Evolutionary conservation across 2,888 invertebrate species (phyloP).

Genomic region (Cataglyphis rosenhaueri): DNA sequence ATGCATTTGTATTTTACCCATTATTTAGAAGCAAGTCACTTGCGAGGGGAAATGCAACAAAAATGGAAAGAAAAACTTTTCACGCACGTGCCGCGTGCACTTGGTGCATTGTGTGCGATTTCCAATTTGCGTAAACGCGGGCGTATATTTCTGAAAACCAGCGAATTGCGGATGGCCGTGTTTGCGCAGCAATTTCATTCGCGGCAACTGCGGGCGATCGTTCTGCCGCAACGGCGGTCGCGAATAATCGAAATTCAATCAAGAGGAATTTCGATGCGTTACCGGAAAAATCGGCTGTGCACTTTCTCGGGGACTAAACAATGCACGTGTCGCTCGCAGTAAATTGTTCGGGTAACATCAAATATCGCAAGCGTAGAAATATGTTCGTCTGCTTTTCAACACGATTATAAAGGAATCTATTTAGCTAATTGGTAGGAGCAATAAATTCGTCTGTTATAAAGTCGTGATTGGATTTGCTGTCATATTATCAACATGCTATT

Average conservation of each 20-base stretch:
- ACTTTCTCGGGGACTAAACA: constrained; percentile 39
- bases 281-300: constrained; percentile 39
- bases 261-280: constrained; percentile 55
- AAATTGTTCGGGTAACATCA: constrained; percentile 27
- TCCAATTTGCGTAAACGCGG: constrained; percentile 56
- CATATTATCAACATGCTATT: too few species aligned
- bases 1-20: neutral
- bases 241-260: constrained; percentile 72
- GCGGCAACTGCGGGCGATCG: constrained; percentile 19
- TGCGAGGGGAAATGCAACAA: neutral
- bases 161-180: constrained; percentile 45
- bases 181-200: constrained; percentile 63
- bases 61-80: constrained; percentile 42
- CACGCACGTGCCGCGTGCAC: constrained; percentile 23
- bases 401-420: neutral
- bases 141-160: constrained; percentile 51
- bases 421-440: neutral
- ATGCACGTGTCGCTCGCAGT: neutral
- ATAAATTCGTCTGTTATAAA: neutral
- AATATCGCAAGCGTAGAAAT: neutral
- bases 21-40: neutral
- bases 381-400: neutral
- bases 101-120: constrained; percentile 46
- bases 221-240: constrained; percentile 49
- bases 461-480: too few species aligned